Base-by-base conservation (phyloP, 2,113 vertebrate species). In the Thunnus thynnus region DNA sequence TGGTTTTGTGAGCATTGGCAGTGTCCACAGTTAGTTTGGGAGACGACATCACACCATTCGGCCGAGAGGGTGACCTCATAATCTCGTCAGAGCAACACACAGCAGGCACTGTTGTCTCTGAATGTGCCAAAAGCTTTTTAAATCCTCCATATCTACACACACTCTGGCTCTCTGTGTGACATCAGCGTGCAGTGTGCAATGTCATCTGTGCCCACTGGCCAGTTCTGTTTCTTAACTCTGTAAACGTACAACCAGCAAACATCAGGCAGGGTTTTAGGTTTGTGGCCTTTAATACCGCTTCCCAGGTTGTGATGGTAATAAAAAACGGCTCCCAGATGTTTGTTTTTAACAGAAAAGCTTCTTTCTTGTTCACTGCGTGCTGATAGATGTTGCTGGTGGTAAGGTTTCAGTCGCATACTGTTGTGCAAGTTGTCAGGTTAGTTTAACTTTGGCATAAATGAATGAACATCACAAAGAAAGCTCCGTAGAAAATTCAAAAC, bases 181-280 rank as follows among this genome's bases (percentile, higher is more conserved):
- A 46, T 82, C 57, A 76, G 32, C 8, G n/a, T 36, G 30, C 32
- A 17, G 60, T 1, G 50, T 18, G 48, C 72, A 60, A n/a, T 46
- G 72, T 75, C 58, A 68, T 83, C 79, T 30, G 51, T 76, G 61
- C 80, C 76, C 80, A 61, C 65, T 27, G 80, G 80, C 83, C 76
- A 54, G 61, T 65, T 64, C 61, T 69, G 57, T 62, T 52, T 76
- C 51, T 30, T 30, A 30, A 30, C 27, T 30, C 27, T 61, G 46
- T 73, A 77, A 83, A 83, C 48, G 73, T 13, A 41, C n/a, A 56
- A 5, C 1, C 73, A 46, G 51, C 63, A 65, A 75, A 30, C 54
- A 48, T 41, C 50, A 44, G 41, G 17, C 36, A 16, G n/a, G 51
- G 3, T 50, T 67, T 62, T 1, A 13, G n/a, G 41, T 17, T 56